Evolutionary conservation across 2,888 invertebrate genomes (phyloP), one percentile per base, ranked within the genome.

Genomic region (Sesia apiformis): DNA sequence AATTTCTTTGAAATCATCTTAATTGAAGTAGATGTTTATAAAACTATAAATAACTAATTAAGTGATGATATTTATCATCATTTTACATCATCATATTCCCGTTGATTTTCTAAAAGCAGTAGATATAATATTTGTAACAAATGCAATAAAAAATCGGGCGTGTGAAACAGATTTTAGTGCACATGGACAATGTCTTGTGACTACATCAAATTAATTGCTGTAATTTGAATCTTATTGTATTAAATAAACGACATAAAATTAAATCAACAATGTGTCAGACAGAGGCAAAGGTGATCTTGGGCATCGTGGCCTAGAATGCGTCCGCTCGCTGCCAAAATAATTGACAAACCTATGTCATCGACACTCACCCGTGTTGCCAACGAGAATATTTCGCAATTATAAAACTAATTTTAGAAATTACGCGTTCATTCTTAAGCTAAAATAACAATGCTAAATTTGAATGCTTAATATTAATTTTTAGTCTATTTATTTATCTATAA

Each of bases 261-360:
- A 7, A 46, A 6, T 46, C 8, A 23, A 46, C 8, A 46, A 4
- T 8, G 46, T 46, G 46, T 8, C 46, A 46, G n/a, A 46, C 38
- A 42, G 52, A 40, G 39, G 39, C 52, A 52, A 50, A 41, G 40
- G 39, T 76, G 78, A 69, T 79, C 76, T 77, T 76, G 75, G 74
- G 67, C 71, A 62, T 70, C 65, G 67, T 81, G 87, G 79, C 88
- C 88, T 73, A 89, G 88, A 87, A 88, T 87, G 82, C 77, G 75
- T 57, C 62, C 60, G 60, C 69, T 60, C 68, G 78, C 74, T 87
- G 87, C 88, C 88, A 88, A 89, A 69, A 84, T 85, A 82, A 84
- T 84, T 80, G 84, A 81, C 84, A 78, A 76, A 76, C 68, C 79
- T 78, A 72, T 82, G 84, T 84, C 84, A 84, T 77, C 82, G 78